Percentiles rank a stretch among this genome's conserved stretches.
phyloP scores from a whole-genome alignment of 2,888 invertebrate species.

The Drosophila pseudotakahashii region DNA sequence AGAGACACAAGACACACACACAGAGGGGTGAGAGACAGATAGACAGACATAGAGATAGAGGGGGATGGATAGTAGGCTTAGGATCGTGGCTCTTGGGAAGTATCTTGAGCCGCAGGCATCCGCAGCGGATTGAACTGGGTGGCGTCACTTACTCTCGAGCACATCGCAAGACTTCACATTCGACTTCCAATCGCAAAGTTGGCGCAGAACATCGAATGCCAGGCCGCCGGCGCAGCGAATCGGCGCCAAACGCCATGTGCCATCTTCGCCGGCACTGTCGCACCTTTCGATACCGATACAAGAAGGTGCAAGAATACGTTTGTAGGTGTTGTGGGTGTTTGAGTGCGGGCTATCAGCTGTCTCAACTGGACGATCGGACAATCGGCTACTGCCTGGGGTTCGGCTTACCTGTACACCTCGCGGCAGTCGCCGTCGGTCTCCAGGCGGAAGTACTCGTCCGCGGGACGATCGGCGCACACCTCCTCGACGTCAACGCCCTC shows the following conservation, averaged over 20 bases:
- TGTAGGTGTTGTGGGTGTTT: constrained; percentile 26
- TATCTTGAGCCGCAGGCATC: constrained; percentile 34
- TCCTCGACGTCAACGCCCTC: constrained; percentile 90
- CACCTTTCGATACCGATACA: constrained; percentile 87
- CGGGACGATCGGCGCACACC: constrained; percentile 93
- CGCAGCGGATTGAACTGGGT: constrained; percentile 49
- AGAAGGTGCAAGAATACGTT: constrained; percentile 38
- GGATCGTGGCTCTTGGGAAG: constrained; percentile 34
- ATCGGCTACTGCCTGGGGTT: neutral
- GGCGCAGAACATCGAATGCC: constrained; percentile 96
- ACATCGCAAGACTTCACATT: constrained; percentile 98
- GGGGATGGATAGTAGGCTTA: constrained; percentile 28
- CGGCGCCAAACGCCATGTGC: constrained; percentile 93
- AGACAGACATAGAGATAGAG: constrained; percentile 52
- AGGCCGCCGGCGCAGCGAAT: constrained; percentile 95
- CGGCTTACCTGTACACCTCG: constrained; percentile 94
- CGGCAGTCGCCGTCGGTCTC: constrained; percentile 94
- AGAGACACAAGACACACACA: constrained; percentile 23
- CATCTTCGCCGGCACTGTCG: constrained; percentile 95
- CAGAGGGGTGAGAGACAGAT: constrained; percentile 41
- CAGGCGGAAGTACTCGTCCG: constrained; percentile 96
- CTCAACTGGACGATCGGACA: constrained; percentile 34
- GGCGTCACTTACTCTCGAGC: constrained; percentile 93
- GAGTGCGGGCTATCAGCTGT: constrained; percentile 7
- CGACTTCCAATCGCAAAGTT: constrained; percentile 98